Percentiles rank a stretch among this genome's conserved stretches.
phyloP scores from a whole-genome alignment of 2,113 vertebrate species.

The Pagrus major region DNA sequence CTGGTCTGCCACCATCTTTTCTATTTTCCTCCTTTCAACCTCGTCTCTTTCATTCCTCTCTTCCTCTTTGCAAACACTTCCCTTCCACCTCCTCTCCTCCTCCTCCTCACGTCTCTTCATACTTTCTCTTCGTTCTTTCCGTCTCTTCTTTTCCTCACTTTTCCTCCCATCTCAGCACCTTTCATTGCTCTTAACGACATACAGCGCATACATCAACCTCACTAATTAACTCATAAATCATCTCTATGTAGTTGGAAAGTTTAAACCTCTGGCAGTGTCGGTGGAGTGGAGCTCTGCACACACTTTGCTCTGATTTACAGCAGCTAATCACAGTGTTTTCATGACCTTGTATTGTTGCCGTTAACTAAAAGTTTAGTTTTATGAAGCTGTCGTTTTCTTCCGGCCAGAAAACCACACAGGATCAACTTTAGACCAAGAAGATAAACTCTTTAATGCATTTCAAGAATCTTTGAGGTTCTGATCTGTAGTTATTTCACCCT shows the following conservation, averaged over 20 bases:
- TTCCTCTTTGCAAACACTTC: background rate
- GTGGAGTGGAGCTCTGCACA: background rate
- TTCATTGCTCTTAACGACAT: constrained; percentile 43
- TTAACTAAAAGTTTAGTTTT: background rate
- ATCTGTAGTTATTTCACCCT: no score
- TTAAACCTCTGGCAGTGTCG: constrained; percentile 20
- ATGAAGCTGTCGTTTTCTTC: background rate
- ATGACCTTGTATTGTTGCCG: no score
- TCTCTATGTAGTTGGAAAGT: constrained; percentile 13
- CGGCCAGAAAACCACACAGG: background rate
- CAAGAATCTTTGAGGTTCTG: no score
- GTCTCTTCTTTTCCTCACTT: background rate
- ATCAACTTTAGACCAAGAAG: background rate
- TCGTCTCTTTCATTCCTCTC: background rate
- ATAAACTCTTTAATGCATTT: background rate
- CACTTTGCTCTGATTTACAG: constrained; percentile 4
- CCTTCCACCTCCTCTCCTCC: background rate
- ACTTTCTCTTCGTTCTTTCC: background rate
- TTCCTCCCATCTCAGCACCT: constrained; percentile 46
- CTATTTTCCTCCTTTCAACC: background rate
- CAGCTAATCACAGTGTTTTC: background rate
- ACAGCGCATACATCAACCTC: constrained; percentile 45
- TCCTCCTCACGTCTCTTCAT: background rate
- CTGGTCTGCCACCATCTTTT: background rate
- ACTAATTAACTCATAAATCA: constrained; percentile 69